These are phyloP conservation scores for Pipistrellus pipistrellus DNA, from an alignment of 2,797 vertebrate species.

Conservation along the genomic window DNA sequence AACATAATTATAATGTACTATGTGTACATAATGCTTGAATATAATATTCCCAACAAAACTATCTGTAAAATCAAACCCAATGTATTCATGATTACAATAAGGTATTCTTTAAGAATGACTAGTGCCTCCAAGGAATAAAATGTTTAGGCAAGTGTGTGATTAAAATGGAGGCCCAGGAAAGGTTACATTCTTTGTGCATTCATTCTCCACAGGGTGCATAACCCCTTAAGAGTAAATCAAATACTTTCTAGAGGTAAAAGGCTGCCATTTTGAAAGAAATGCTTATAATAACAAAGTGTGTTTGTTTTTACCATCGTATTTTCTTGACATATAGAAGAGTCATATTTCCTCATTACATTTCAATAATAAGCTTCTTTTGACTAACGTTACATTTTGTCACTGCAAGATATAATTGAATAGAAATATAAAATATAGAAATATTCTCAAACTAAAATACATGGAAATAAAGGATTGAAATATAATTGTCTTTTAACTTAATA, in stretches of 20 bases:
- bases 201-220: conserved; percentile 64
- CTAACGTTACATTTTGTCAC: neutral
- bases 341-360: conserved; percentile 71
- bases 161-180: conserved; percentile 63
- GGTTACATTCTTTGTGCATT: conserved; percentile 51
- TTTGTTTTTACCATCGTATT: conserved; percentile 67
- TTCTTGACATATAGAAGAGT: conserved; percentile 62
- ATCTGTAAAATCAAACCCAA: conserved; percentile 60
- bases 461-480: neutral
- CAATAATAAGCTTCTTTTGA: conserved; percentile 70
- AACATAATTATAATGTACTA: conserved; percentile 66
- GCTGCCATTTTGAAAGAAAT: conserved; percentile 56
- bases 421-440: neutral
- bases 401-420: conserved; percentile 66
- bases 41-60: conserved; percentile 56
- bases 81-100: conserved; percentile 64
- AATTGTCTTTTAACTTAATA: neutral
- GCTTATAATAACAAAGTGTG: conserved; percentile 38
- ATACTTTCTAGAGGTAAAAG: conserved; percentile 48
- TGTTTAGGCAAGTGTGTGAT: conserved; percentile 31
- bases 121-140: conserved; percentile 21
- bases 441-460: neutral
- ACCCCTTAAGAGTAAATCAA: conserved; percentile 67
- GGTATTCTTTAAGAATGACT: conserved; percentile 36
- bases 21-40: conserved; percentile 56